A percentile compares a stretch with the other conserved stretches of the same genome.
Conservation (phyloP, 2,797 vertebrate genomes). For the Echeneis naucrates region DNA sequence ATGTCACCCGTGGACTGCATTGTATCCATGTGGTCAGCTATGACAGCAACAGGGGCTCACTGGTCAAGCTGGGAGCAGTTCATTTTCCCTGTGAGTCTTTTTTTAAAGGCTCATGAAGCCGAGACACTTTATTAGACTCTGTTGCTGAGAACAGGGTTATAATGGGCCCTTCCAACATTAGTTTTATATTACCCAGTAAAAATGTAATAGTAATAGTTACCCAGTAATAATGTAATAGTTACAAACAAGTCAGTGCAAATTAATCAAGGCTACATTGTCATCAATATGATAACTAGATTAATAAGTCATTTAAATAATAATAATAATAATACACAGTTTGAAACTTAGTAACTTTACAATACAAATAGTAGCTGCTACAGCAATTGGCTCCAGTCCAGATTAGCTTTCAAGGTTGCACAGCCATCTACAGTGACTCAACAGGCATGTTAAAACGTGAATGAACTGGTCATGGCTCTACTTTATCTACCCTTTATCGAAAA, state of each 20-base stretch:
- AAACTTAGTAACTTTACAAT: background rate
- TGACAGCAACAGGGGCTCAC: background rate
- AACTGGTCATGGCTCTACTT: conserved; percentile 33
- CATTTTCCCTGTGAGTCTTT: conserved; percentile 7
- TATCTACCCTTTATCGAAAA: conserved; percentile 23
- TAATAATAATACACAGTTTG: background rate
- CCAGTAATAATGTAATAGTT: background rate
- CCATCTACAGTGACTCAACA: conserved; percentile 28
- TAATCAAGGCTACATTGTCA: background rate
- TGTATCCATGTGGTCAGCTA: background rate
- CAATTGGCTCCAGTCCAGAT: background rate
- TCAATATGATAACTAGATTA: background rate
- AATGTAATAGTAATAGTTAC: no score
- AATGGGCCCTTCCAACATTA: no score
- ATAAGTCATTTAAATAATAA: background rate
- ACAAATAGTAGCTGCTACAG: background rate
- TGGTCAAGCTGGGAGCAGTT: conserved; percentile 3
- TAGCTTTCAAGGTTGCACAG: conserved; percentile 20
- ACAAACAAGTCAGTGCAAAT: background rate
- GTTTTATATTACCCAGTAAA: background rate
- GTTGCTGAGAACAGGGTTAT: background rate
- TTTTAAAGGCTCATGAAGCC: conserved; percentile 2
- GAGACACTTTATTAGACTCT: background rate
- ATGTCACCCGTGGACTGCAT: background rate
- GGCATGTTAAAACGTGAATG: conserved; percentile 25